phyloP scores from a whole-genome alignment of 2,888 invertebrate genomes.

The Boloria euphrosyne region DNA sequence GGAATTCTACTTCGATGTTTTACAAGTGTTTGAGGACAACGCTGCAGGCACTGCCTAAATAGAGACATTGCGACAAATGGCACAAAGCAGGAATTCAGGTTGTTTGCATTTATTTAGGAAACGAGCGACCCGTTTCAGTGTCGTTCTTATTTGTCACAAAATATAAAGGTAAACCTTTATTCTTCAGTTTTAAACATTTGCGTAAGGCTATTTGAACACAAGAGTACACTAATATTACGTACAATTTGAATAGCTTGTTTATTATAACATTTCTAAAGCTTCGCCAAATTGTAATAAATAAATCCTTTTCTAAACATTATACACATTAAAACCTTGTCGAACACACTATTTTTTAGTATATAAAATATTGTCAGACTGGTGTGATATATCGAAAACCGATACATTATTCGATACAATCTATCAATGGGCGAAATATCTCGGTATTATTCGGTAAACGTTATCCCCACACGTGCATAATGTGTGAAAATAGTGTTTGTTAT shows the following conservation, averaged over 20 bases:
- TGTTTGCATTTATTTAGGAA: conserved; percentile 20
- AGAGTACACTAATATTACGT: neutral
- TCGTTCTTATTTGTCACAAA: conserved; percentile 2
- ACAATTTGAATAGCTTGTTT: too few species aligned
- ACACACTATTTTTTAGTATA: too few species aligned
- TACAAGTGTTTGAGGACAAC: conserved; percentile 50
- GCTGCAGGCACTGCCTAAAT: conserved; percentile 50
- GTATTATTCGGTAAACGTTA: conserved; percentile 20
- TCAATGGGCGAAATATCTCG: conserved; percentile 20
- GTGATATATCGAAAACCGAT: conserved; percentile 36
- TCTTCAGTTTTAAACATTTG: neutral
- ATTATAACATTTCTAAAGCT: too few species aligned
- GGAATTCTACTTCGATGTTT: conserved; percentile 53
- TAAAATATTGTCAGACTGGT: conserved; percentile 18
- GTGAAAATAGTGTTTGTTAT: neutral
- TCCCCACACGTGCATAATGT: neutral
- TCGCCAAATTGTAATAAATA: too few species aligned
- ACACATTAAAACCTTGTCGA: too few species aligned
- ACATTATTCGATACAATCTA: conserved; percentile 29
- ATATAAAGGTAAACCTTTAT: neutral
- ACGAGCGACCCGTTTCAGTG: conserved; percentile 4
- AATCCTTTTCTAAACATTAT: too few species aligned
- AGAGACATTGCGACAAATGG: conserved; percentile 37
- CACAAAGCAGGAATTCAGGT: conserved; percentile 14
- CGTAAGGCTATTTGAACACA: neutral